Percentiles rank a stretch among this genome's conserved stretches.
phyloP scores from a whole-genome alignment of 2,113 vertebrate genomes.

The Zosterops hypoxanthus region DNA sequence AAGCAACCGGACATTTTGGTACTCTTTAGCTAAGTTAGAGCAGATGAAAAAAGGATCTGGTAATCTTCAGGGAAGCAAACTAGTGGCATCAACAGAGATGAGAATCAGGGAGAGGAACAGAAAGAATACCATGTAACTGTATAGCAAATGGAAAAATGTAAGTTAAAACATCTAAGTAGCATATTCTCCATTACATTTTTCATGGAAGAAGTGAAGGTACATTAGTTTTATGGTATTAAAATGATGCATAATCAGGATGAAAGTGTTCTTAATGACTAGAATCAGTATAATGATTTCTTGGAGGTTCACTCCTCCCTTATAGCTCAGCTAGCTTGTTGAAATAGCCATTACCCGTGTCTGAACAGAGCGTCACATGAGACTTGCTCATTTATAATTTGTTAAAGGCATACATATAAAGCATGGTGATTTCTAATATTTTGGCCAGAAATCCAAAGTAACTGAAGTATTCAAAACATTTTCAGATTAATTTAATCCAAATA shows the following conservation, averaged over 20 bases:
- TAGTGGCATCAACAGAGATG: not conserved
- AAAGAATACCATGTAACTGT: not conserved
- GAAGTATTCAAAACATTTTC: not conserved
- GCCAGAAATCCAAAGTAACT: not conserved
- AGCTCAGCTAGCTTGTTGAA: not conserved
- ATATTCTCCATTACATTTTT: not conserved
- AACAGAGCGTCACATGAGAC: not conserved
- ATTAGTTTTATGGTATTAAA: not conserved
- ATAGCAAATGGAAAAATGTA: not conserved
- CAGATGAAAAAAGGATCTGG: not conserved
- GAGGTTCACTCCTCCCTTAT: not conserved
- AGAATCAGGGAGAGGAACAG: not conserved
- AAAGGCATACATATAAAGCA: not conserved
- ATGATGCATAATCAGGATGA: not conserved
- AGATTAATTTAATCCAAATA: not conserved
- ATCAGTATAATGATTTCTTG: not conserved
- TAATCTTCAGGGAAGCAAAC: not conserved
- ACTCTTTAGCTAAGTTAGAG: not conserved
- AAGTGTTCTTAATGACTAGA: not conserved
- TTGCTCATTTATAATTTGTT: not conserved
- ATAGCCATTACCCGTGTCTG: not conserved
- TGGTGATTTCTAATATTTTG: not conserved
- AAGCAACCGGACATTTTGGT: not conserved
- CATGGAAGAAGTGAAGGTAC: not conserved
- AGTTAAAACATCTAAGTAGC: not conserved